A percentile compares a stretch with the other conserved stretches of the same genome.
Evolutionary conservation across 2,888 invertebrate genomes (phyloP).

Genomic region (Cryptus armator): DNA sequence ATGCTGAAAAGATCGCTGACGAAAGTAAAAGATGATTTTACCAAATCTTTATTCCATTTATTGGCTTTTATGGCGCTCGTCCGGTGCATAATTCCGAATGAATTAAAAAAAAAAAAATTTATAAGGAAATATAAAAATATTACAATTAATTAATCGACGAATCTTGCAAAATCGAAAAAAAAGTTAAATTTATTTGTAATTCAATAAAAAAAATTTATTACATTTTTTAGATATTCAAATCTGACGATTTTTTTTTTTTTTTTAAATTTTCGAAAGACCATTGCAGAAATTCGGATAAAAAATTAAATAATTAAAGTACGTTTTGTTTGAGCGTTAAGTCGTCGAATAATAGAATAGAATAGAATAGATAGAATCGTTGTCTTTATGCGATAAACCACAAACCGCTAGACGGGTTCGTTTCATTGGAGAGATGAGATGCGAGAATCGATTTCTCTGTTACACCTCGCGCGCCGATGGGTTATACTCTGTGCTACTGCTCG

Average conservation of each 20-base stretch:
- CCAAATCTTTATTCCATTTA: no score
- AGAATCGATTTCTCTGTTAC: slow-evolving; percentile 11
- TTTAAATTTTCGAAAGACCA: background rate
- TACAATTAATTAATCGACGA: no score
- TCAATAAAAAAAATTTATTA: background rate
- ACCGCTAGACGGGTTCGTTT: background rate
- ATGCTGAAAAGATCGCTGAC: no score
- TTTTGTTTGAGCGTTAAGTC: background rate
- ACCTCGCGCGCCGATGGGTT: background rate
- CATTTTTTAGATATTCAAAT: background rate
- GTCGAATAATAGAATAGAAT: background rate
- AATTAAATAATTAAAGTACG: background rate
- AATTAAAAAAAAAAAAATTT: no score
- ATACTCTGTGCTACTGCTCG: background rate
- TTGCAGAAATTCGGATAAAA: background rate
- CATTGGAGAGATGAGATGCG: background rate
- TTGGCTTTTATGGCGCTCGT: no score
- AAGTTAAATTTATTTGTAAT: background rate
- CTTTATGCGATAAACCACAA: background rate
- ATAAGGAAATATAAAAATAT: no score
- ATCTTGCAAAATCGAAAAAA: background rate
- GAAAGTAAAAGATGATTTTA: no score
- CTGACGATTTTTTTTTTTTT: background rate
- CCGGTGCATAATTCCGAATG: no score
- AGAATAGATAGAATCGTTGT: background rate